Percentiles rank a stretch among this genome's conserved stretches.
Evolutionary conservation across 2,113 vertebrate genomes (phyloP).

Genomic region (Asarcornis scutulata): DNA sequence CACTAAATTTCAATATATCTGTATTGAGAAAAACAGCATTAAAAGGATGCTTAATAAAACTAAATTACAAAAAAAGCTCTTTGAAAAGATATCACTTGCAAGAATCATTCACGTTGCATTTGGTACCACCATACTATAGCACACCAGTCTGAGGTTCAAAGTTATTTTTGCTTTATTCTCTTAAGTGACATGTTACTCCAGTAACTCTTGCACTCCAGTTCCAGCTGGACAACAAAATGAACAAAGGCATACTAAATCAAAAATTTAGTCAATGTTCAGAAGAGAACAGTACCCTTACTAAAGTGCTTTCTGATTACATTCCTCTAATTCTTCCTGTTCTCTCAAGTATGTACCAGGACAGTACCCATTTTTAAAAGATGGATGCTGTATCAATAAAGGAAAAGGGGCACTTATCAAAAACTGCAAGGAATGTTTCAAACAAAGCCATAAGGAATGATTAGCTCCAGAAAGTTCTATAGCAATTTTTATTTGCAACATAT

Average conservation of each 20-base stretch:
- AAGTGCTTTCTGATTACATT: not conserved
- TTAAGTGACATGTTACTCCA: not conserved
- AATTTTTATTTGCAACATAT: no score
- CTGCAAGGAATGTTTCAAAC: not conserved
- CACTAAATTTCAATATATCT: not conserved
- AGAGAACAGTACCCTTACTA: not conserved
- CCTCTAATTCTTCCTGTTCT: not conserved
- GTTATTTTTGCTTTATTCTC: not conserved
- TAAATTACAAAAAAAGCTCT: not conserved
- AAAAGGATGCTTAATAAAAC: not conserved
- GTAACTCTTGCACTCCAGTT: not conserved
- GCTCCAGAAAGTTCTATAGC: not conserved
- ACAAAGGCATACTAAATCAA: not conserved
- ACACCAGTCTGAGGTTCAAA: not conserved
- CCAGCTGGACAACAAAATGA: not conserved
- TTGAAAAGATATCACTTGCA: not conserved
- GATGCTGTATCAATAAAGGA: not conserved
- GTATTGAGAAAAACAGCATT: not conserved
- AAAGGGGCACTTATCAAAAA: not conserved
- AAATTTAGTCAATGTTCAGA: not conserved
- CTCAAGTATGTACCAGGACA: not conserved
- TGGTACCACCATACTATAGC: not conserved
- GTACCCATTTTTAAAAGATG: not conserved
- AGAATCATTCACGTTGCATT: not conserved
- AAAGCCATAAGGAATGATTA: not conserved